Evolutionary conservation across 2,888 invertebrate species (phyloP), one percentile per base, ranked within the genome.

Genomic region (Sycophila texana): DNA sequence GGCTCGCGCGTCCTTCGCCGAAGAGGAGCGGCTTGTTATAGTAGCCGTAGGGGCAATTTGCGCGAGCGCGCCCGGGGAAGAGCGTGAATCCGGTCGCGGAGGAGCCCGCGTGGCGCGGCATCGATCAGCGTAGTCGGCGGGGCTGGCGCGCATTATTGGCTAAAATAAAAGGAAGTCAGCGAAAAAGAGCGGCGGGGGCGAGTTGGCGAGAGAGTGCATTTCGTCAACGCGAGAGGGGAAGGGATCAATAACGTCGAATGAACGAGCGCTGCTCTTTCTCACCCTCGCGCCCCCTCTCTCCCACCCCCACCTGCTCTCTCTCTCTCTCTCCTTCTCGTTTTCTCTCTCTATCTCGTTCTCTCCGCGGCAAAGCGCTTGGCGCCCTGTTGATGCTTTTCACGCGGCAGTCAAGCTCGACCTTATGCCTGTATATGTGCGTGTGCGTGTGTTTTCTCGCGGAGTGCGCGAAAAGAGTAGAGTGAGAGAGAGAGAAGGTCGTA

Each of bases 231-330:
- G 55, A 4, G 39, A 10, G 18, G 85, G 85, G 84, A 82, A 84
- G 84, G 85, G 88, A 89, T 89, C 89, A 87, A 89, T 89, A 88
- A 85, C 85, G 86, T 86, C 87, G 88, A 87, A 88, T 87, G 87
- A 87, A 87, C 86, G 60, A 61, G 61, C 49, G n/a, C 14, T 57
- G n/a, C 20, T 65, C 65, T 26, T 47, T 73, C 73, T 65, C 65
- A 20, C 73, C 55, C 73, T 74, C 73, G 7, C 47, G 12, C 18
- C 49, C 13, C 57, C 65, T 13, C 20, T 63, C 65, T 55, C 65
- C 16, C 73, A 39, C 73, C 65, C 73, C 10, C 57, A 12, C 74
- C 1, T 61, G 30, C 65, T 39, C 63, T 30, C 22, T 61, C 53
- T 30, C 26, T n/a, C n/a, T n/a, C n/a, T n/a, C 72, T 58, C 61